Conservation (phyloP, 1,140 invertebrate genomes). For the Mya arenaria region DNA sequence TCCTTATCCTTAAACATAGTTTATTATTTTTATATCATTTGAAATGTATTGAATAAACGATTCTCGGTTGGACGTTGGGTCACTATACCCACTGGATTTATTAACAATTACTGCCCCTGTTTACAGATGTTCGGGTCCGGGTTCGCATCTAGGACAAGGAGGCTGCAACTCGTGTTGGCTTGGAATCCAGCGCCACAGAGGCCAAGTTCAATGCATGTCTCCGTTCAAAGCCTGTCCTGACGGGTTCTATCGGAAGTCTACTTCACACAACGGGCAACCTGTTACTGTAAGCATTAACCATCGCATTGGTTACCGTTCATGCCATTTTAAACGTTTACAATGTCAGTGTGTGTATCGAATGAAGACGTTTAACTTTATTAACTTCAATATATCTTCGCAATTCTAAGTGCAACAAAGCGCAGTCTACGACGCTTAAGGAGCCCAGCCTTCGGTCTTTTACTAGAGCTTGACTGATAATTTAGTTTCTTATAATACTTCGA, state of each 20-base stretch:
- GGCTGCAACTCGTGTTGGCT: conserved; percentile 41
- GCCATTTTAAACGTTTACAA: no score
- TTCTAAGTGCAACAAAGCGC: no score
- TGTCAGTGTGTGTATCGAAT: no score
- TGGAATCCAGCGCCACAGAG: conserved; percentile 20
- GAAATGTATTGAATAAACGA: background rate
- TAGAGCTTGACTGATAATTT: no score
- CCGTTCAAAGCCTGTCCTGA: conserved; percentile 37
- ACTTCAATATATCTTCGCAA: no score
- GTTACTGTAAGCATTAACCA: conserved; percentile 33
- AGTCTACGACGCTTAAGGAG: no score
- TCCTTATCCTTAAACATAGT: no score
- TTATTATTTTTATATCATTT: background rate
- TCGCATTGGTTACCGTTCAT: no score
- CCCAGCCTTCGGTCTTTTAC: no score
- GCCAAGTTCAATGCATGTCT: conserved; percentile 30
- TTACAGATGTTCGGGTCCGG: conserved; percentile 34
- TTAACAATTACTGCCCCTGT: background rate
- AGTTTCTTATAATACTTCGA: no score
- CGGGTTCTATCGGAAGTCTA: conserved; percentile 22
- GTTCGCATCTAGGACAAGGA: background rate
- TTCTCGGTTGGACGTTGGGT: background rate
- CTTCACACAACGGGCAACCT: background rate
- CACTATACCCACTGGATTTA: background rate
- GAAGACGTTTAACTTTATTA: no score